Evolutionary conservation across 2,113 vertebrate genomes (phyloP).

Genomic region (Spea multiplicata): DNA sequence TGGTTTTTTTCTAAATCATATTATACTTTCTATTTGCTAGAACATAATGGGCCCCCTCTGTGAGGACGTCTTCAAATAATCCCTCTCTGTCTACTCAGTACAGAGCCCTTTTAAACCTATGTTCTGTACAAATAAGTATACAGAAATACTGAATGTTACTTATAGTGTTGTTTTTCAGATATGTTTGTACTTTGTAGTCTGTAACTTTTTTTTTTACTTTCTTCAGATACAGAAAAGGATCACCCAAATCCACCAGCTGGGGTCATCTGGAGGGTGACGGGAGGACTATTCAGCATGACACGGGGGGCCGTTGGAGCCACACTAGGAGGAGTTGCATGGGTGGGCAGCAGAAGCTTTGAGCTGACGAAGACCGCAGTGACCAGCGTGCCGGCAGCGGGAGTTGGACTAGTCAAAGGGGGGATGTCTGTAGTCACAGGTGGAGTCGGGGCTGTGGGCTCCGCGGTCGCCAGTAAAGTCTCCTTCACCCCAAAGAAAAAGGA

Average conservation of each 20-base stretch:
- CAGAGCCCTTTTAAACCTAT: too few relatives aligned
- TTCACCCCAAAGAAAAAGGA: conserved; percentile 70
- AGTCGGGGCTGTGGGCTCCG: conserved; percentile 60
- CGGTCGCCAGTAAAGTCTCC: conserved; percentile 61
- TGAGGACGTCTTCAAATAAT: too few relatives aligned
- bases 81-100: too few relatives aligned
- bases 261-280: conserved; percentile 69
- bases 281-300: conserved; percentile 67
- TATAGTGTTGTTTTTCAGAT: not conserved
- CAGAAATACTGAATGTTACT: too few relatives aligned
- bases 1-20: too few relatives aligned
- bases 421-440: conserved; percentile 64
- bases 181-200: not conserved
- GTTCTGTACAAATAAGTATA: too few relatives aligned
- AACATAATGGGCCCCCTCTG: too few relatives aligned
- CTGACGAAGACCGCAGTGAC: conserved; percentile 70
- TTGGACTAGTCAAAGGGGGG: conserved; percentile 67
- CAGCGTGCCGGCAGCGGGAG: conserved; percentile 64
- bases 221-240: conserved; percentile 65
- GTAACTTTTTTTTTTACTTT: conserved; percentile 35
- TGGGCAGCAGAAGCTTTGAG: conserved; percentile 70
- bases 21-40: too few relatives aligned
- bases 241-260: conserved; percentile 63
- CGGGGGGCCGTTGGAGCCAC: conserved; percentile 63
- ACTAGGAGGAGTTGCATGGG: conserved; percentile 69